Conservation (phyloP, 1,140 invertebrate species). For the Drosophila ercepeae region DNA sequence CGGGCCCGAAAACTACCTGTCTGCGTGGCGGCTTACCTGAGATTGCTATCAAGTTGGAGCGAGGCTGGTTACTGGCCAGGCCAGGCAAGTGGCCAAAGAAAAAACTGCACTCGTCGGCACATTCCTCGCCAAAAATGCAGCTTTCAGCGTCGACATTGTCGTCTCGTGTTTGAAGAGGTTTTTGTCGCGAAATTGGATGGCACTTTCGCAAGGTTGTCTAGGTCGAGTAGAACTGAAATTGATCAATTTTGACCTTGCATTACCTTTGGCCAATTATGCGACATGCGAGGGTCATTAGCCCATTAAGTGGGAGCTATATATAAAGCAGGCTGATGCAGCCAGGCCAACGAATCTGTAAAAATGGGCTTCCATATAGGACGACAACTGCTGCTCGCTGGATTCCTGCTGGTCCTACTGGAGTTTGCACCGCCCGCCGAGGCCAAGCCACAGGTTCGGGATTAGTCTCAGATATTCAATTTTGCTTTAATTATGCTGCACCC, state of each 20-base stretch:
- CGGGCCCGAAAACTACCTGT: conserved; percentile 53
- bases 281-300: conserved; percentile 60
- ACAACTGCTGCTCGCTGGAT: conserved; percentile 36
- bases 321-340: conserved; percentile 6
- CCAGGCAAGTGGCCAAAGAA: conserved; percentile 1
- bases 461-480: background rate
- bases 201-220: conserved; percentile 32
- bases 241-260: conserved; percentile 55
- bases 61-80: conserved; percentile 17
- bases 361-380: conserved; percentile 58
- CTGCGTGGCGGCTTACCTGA: conserved; percentile 40
- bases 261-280: conserved; percentile 38
- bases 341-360: conserved; percentile 1
- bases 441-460: conserved; percentile 55
- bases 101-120: conserved; percentile 68
- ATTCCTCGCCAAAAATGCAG: conserved; percentile 62
- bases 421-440: conserved; percentile 39
- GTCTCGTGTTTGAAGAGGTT: conserved; percentile 15
- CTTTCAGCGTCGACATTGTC: conserved; percentile 10
- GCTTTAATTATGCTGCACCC: background rate
- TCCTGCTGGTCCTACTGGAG: conserved; percentile 43
- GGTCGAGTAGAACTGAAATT: conserved; percentile 47
- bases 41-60: conserved; percentile 13
- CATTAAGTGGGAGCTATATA: conserved; percentile 58
- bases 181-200: conserved; percentile 13